Percentiles rank a stretch among this genome's conserved stretches.
Conservation (phyloP, 2,113 vertebrate genomes). For the Shinisaurus crocodilurus region DNA sequence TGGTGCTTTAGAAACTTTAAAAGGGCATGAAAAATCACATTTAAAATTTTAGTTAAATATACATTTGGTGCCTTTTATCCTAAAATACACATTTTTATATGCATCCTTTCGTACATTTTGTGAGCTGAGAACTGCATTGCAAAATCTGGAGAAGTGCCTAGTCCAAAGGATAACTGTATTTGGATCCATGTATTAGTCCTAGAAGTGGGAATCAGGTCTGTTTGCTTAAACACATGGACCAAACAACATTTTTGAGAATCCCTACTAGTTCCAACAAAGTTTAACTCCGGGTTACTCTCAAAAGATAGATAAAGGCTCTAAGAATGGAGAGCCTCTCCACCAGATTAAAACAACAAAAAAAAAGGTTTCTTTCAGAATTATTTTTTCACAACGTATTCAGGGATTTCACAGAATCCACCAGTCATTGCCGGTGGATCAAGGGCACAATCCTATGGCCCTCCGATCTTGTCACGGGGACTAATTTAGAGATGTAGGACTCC, state of each 20-base stretch:
- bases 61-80: background rate
- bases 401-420: background rate
- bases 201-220: background rate
- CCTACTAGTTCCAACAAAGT: background rate
- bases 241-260: background rate
- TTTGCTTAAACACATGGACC: background rate
- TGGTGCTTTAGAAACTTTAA: background rate
- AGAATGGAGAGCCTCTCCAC: background rate
- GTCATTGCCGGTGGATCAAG: background rate
- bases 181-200: background rate
- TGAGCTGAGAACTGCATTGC: background rate
- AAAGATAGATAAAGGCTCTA: background rate
- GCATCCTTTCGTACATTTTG: no score
- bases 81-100: background rate
- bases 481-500: no score
- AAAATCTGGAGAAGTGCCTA: background rate
- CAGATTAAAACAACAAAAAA: background rate
- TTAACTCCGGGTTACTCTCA: background rate
- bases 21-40: background rate
- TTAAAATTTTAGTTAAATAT: background rate
- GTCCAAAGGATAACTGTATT: no score
- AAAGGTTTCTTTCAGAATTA: background rate
- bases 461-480: no score
- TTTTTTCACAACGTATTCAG: background rate
- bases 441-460: no score